These are phyloP conservation scores for Platalea minor DNA, from an alignment of 2,797 vertebrate species.

Conservation along the genomic window DNA sequence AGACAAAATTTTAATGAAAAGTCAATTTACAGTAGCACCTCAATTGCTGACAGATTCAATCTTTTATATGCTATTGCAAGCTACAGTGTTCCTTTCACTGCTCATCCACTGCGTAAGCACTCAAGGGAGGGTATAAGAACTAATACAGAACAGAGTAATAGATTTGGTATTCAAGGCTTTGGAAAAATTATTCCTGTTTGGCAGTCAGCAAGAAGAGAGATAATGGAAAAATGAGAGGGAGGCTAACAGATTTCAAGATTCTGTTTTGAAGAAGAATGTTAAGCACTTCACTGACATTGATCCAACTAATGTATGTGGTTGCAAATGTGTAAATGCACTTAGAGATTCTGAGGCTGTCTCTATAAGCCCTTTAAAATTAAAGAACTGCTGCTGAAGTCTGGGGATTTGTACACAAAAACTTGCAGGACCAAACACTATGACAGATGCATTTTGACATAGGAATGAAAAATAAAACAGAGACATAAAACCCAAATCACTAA, in stretches of 20 bases:
- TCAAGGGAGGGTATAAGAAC: not conserved
- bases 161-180: constrained; percentile 2
- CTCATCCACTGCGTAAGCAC: not conserved
- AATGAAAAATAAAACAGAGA: not conserved
- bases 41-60: not conserved
- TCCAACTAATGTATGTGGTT: constrained; percentile 10
- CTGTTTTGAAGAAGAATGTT: constrained; percentile 23
- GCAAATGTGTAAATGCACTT: constrained; percentile 7
- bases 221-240: constrained; percentile 31
- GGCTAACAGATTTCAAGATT: constrained; percentile 33
- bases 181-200: constrained; percentile 24
- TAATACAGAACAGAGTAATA: constrained; percentile 3
- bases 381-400: not conserved
- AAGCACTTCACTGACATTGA: not conserved
- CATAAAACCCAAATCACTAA: not conserved
- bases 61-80: not conserved
- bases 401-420: not conserved
- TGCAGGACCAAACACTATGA: not conserved
- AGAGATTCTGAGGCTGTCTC: not conserved
- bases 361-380: constrained; percentile 4
- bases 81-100: not conserved
- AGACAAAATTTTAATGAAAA: constrained; percentile 6
- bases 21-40: not conserved
- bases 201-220: constrained; percentile 10
- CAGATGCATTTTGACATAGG: not conserved